Evolutionary conservation across 2,888 invertebrate species (phyloP), one percentile per base, ranked within the genome.

Genomic region (Oxyscelio sp.): DNA sequence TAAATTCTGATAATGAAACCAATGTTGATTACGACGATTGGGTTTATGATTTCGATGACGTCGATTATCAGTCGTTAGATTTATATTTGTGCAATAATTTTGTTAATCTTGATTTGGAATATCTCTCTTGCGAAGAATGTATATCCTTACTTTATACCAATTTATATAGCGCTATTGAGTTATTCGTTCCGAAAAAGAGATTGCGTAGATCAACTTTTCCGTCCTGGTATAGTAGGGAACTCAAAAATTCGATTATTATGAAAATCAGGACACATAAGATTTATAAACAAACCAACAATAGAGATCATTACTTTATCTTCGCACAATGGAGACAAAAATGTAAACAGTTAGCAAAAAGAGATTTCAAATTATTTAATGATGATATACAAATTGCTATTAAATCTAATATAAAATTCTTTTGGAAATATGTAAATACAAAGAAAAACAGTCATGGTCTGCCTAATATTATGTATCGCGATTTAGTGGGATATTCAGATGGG

Each of bases 121-220:
- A 15, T 17, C 4, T 52, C 22, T 24, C 11, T n/a, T n/a, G 22
- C 4, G n/a, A 52, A n/a, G 22, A 19, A 24, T 52, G 52, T n/a
- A 13, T 22, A 21, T 50, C 6, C 11, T 21, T 11, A n/a, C 24
- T 52, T 24, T 52, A 52, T 27, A 22, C 0, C n/a, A n/a, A 27
- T 52, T 27, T 52, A n/a, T 52, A 52, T 27, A 24, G n/a, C 22
- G n/a, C n/a, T n/a, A 27, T 24, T 27, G 52, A 52, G n/a, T 22
- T 52, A 6, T 52, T 24, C 15, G 52, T 52, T 27, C 52, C 52
- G 2, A 52, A 52, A 27, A 52, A 52, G 27, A 52, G n/a, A 27
- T n/a, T 5, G 24, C n/a, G 15, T 24, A 52, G n/a, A 5, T 27
- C 52, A 27, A 5, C 2, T 22, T 27, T 52, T 52, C 27, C 27